Base-by-base conservation (phyloP, 2,888 invertebrate genomes). In the Orchesellides sinensis region DNA sequence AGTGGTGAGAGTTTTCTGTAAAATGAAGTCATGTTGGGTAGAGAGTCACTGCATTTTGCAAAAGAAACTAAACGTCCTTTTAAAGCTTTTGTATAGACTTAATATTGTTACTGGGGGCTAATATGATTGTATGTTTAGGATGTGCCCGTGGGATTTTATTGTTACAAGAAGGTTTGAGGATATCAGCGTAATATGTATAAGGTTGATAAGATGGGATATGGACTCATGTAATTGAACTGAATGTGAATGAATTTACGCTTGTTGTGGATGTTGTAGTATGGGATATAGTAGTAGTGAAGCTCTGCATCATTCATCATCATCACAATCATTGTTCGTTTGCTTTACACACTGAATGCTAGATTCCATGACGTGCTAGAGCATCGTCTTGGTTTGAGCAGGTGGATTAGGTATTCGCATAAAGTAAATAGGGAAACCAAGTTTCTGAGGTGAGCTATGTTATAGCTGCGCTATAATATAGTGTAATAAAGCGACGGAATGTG, bases 101-200 rank as follows among this genome's bases (percentile, higher is more conserved):
- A 25, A 25, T 25, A 54, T 54, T 54, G 54, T 54, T 54, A 25
- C 54, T 23, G 17, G 54, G 12, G 25, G 54, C 4, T n/a, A 40
- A n/a, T 40, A n/a, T 40, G 21, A 17, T 21, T 52, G 52, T 52
- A 17, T 17, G 21, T 45, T 65, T 23, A 19, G 27, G 40, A 40
- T 17, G 27, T 14, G 65, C 75, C 63, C 66, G 54, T 66, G 75
- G 75, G 75, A 75, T 56, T 54, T 66, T 54, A 75, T 75, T 75
- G 75, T 75, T 75, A 66, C 29, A 63, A 63, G 66, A 75, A 35
- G 54, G 40, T 19, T 66, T 75, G 54, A 75, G 52, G 63, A 63
- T 52, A 61, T 63, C 32, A 23, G 14, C 68, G 17, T 27, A 12
- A 25, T 47, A 52, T 52, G 12, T 47, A 14, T 32, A 56, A 56